These are phyloP conservation scores for Himalopsyche kuldschensis DNA, from an alignment of 2,888 invertebrate genomes.

Conservation along the genomic window DNA sequence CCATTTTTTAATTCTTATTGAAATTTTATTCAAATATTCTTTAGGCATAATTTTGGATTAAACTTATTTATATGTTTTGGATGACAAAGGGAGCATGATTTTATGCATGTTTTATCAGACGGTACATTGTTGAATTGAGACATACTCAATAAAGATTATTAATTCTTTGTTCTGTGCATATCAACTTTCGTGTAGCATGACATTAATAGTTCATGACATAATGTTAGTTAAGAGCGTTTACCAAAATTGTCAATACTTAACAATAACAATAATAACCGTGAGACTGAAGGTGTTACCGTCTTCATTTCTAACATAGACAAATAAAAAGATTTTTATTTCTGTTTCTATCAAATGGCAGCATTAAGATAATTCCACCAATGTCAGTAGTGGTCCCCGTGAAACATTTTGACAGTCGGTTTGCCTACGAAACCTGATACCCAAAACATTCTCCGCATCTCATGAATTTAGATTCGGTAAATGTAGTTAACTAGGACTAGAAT, in stretches of 20 bases:
- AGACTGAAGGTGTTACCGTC: background rate
- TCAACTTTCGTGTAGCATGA: background rate
- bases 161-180: background rate
- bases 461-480: background rate
- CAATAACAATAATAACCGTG: background rate
- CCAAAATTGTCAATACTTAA: background rate
- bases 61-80: background rate
- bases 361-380: background rate
- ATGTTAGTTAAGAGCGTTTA: background rate
- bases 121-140: background rate
- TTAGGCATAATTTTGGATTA: background rate
- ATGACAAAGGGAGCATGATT: background rate
- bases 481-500: background rate
- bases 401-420: background rate
- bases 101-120: background rate
- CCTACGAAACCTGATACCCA: background rate
- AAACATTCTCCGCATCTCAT: background rate
- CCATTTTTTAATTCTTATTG: background rate
- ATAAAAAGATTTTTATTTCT: background rate
- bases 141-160: background rate
- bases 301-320: background rate
- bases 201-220: background rate
- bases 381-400: background rate
- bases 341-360: background rate
- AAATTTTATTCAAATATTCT: background rate